phyloP scores from a whole-genome alignment of 2,113 vertebrate species.

The Rhinolophus ferrumequinum region DNA sequence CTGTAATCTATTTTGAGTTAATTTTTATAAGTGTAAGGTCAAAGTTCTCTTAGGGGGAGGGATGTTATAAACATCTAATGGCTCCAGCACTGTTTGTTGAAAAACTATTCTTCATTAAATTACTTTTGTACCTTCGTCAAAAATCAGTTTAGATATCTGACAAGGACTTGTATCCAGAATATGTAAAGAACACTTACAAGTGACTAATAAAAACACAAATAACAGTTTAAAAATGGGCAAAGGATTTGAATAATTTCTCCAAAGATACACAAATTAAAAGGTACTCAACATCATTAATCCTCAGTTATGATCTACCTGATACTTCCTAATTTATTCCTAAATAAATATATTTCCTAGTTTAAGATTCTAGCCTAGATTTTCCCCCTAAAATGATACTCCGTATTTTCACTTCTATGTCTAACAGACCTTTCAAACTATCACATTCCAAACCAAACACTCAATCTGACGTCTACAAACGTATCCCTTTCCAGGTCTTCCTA shows the following conservation, averaged over 20 bases:
- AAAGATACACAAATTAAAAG: background rate
- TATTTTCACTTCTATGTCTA: background rate
- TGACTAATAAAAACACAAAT: background rate
- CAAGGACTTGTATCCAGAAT: background rate
- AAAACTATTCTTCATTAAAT: background rate
- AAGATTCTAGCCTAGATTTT: background rate
- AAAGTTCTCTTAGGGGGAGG: background rate
- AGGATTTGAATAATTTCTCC: background rate
- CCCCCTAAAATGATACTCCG: background rate
- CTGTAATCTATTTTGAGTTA: background rate
- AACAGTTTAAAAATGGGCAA: background rate
- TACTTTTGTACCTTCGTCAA: background rate
- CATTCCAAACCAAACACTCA: background rate
- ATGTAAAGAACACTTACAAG: background rate
- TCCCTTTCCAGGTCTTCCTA: background rate
- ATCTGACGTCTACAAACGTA: background rate
- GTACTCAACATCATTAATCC: background rate
- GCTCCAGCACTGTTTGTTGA: background rate
- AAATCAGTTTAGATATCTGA: background rate
- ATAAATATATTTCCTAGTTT: background rate
- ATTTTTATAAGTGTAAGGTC: background rate
- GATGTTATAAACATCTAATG: background rate
- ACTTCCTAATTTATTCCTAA: no score
- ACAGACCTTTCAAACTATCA: background rate
- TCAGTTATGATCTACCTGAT: background rate